Conservation (phyloP, 2,113 vertebrate genomes). For the Saguinus midas region DNA sequence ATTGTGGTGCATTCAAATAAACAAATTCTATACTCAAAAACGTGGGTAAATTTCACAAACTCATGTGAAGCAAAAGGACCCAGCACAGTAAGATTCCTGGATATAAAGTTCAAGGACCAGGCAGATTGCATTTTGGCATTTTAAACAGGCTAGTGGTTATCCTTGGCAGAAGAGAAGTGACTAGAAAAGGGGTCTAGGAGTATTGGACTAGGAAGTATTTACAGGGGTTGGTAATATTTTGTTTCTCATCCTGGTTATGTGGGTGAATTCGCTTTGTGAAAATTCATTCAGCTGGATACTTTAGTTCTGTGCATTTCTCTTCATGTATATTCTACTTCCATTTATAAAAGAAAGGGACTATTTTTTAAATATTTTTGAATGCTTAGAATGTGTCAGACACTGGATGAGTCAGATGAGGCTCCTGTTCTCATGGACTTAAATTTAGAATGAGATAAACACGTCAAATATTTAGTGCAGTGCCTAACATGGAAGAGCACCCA, state of each 20-base stretch:
- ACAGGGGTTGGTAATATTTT: not conserved
- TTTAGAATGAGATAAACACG: not conserved
- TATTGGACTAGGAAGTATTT: not conserved
- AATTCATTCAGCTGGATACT: not conserved
- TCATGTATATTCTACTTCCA: not conserved
- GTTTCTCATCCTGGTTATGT: not conserved
- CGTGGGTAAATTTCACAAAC: not conserved
- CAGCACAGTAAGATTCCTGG: not conserved
- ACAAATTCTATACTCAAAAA: not conserved
- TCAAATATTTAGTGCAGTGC: not conserved
- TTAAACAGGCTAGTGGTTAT: not conserved
- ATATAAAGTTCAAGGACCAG: not conserved
- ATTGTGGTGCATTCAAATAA: not conserved
- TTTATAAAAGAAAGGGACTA: not conserved
- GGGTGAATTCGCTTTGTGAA: not conserved
- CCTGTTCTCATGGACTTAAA: not conserved
- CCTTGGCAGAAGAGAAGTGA: not conserved
- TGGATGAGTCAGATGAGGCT: not conserved
- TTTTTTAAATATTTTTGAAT: not conserved
- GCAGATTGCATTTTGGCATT: not conserved
- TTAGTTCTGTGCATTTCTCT: not conserved
- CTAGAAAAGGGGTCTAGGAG: not conserved
- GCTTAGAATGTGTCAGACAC: not conserved
- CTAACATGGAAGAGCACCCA: not conserved
- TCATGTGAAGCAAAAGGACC: not conserved